phyloP scores from a whole-genome alignment of 2,888 invertebrate genomes.

The Pegoplata infirma region DNA sequence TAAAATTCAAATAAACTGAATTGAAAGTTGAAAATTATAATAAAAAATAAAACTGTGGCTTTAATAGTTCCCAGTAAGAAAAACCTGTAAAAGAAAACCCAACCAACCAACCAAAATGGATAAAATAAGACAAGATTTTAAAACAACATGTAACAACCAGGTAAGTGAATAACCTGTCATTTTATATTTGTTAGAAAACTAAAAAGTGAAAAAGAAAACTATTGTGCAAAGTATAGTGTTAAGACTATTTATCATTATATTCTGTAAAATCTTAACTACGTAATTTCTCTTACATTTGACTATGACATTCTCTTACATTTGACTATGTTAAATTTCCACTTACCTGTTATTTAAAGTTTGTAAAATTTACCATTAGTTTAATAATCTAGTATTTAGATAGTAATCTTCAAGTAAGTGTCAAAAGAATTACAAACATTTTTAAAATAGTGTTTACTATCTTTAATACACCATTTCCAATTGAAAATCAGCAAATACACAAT shows the following conservation, averaged over 20 bases:
- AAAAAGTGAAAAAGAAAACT: slow-evolving; percentile 10
- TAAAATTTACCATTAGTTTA: background rate
- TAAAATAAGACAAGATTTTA: slow-evolving; percentile 3
- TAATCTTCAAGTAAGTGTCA: background rate
- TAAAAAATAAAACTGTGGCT: background rate
- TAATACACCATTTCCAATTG: too few relatives aligned
- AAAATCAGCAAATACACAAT: too few relatives aligned
- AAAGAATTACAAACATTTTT: slow-evolving; percentile 13
- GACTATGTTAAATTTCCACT: background rate
- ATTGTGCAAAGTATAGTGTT: slow-evolving; percentile 29
- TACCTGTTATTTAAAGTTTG: background rate
- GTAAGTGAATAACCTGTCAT: slow-evolving; percentile 14
- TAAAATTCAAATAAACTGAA: slow-evolving; percentile 1
- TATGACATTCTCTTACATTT: background rate
- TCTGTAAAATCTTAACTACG: background rate
- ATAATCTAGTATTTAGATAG: background rate
- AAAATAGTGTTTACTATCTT: background rate
- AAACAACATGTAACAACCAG: slow-evolving; percentile 6
- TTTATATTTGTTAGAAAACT: too few relatives aligned
- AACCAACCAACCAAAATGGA: slow-evolving; percentile 2
- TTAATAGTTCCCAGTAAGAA: background rate
- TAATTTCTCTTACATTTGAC: background rate
- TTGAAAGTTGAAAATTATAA: background rate
- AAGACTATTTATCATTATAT: background rate
- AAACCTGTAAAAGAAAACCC: background rate